Evolutionary conservation across 2,113 vertebrate genomes (phyloP).

Genomic region (Campylorhamphus procurvoides): DNA sequence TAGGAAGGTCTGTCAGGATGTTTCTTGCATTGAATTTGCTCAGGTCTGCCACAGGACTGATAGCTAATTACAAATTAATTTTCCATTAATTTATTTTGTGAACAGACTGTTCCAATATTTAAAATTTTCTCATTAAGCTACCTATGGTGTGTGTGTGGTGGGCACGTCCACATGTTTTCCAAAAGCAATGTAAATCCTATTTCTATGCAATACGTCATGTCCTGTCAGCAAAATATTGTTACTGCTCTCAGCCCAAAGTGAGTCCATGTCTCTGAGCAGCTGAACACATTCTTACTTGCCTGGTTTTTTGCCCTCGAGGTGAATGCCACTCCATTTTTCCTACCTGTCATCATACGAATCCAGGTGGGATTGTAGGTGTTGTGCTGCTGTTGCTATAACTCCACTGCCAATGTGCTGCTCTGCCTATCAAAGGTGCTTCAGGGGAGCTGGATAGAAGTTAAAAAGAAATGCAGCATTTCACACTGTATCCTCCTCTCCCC

Average conservation of each 20-base stretch:
- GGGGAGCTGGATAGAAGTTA: background rate
- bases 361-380: background rate
- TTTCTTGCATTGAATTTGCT: background rate
- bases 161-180: background rate
- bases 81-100: background rate
- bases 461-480: background rate
- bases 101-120: background rate
- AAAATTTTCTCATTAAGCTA: background rate
- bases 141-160: background rate
- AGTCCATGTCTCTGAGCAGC: background rate
- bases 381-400: background rate
- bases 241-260: background rate
- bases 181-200: background rate
- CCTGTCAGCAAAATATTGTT: background rate
- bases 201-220: background rate
- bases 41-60: background rate
- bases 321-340: background rate
- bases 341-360: background rate
- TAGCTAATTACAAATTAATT: background rate
- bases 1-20: background rate
- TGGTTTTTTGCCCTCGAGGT: background rate
- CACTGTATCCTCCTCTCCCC: background rate
- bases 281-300: background rate
- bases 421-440: background rate
- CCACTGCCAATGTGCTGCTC: background rate